These are phyloP conservation scores for Tyto alba DNA, from an alignment of 2,113 vertebrate species.

Conservation along the genomic window DNA sequence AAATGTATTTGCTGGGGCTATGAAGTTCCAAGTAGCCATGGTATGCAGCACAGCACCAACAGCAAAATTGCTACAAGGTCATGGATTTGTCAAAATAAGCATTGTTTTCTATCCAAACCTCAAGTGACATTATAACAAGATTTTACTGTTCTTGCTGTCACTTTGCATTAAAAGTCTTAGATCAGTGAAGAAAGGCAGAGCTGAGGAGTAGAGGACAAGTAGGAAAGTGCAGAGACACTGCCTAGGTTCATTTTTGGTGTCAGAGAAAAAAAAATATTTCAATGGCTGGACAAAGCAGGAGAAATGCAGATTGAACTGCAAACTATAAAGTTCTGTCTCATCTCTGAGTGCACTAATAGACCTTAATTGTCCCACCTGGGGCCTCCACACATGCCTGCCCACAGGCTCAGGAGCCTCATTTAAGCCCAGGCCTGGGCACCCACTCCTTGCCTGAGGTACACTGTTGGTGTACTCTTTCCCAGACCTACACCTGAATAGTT, in stretches of 20 bases:
- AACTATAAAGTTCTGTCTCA: background rate
- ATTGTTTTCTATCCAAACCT: constrained; percentile 42
- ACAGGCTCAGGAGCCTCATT: background rate
- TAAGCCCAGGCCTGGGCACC: background rate
- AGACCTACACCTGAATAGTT: background rate
- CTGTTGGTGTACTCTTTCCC: background rate
- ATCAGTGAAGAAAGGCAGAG: constrained; percentile 15
- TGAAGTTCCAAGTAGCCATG: background rate
- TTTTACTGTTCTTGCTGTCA: constrained; percentile 43
- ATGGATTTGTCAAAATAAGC: constrained; percentile 21
- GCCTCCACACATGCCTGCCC: background rate
- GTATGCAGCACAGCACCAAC: background rate
- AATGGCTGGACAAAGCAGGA: background rate
- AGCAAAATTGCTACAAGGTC: background rate
- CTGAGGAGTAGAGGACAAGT: background rate
- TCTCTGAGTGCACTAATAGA: background rate
- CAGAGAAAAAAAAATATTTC: background rate
- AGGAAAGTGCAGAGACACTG: background rate
- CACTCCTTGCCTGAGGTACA: background rate
- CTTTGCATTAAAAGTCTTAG: constrained; percentile 17
- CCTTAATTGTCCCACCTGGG: background rate
- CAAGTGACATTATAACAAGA: constrained; percentile 31
- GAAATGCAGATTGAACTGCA: background rate
- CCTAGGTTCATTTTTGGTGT: background rate
- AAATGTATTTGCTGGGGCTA: background rate